Evolutionary conservation across 2,113 vertebrate species (phyloP).

Genomic region (Laticauda colubrina): DNA sequence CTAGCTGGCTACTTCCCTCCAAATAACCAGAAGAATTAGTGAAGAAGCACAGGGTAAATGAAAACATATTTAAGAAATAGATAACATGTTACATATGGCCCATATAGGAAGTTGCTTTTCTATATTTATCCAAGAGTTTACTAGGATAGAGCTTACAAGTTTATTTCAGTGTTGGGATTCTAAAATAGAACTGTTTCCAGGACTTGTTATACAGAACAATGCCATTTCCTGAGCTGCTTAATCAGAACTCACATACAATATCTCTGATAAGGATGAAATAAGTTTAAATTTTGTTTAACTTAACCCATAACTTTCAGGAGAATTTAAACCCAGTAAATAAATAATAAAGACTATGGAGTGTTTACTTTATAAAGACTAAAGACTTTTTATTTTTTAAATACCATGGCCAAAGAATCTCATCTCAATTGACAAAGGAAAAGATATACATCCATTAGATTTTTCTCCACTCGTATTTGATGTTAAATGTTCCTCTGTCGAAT

Average conservation of each 20-base stretch:
- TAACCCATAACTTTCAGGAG: background rate
- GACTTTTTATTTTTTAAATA: background rate
- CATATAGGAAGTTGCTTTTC: background rate
- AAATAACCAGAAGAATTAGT: background rate
- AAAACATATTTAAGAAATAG: background rate
- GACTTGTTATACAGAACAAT: background rate
- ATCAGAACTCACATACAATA: background rate
- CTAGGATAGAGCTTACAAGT: background rate
- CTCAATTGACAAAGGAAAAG: background rate
- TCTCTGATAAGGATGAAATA: background rate
- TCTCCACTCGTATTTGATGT: background rate
- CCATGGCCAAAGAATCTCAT: background rate
- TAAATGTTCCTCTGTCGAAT: background rate
- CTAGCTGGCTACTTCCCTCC: background rate
- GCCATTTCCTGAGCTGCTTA: background rate
- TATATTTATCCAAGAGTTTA: background rate
- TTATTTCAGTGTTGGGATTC: background rate
- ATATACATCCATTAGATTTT: background rate
- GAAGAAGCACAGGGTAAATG: background rate
- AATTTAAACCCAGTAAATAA: background rate
- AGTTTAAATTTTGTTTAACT: background rate
- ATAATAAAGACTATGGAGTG: background rate
- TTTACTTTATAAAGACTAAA: too few species aligned
- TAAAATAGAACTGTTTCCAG: background rate
- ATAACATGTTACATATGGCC: background rate